phyloP scores from a whole-genome alignment of 2,113 vertebrate genomes.

The zebrafish (Danio rerio) region GRCz12tu NC_133194.1:4963501-4964000 shows the following conservation, averaged over 20 bases:
- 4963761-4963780: constrained; percentile 81
- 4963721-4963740: constrained; percentile 60
- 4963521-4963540: constrained; percentile 55
- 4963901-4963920: too few relatives aligned
- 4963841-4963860: not conserved
- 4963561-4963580: not conserved
- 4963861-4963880: too few relatives aligned
- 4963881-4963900: too few relatives aligned
- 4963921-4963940: too few relatives aligned
- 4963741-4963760: constrained; percentile 74
- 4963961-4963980: too few relatives aligned
- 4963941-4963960: too few relatives aligned
- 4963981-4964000: too few relatives aligned
- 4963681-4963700: constrained; percentile 57
- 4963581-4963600: not conserved
- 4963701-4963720: constrained; percentile 75
- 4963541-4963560: constrained; percentile 28
- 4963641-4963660: not conserved
- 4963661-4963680: constrained; percentile 47
- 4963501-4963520: constrained; percentile 53
- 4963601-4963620: not conserved
- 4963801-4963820: constrained; percentile 40
- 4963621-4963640: not conserved
- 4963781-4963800: constrained; percentile 60
- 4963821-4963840: not conserved